Evolutionary conservation across 2,797 vertebrate species (phyloP), one percentile per base, ranked within the genome.

Genomic region (Cynopterus sphinx): DNA sequence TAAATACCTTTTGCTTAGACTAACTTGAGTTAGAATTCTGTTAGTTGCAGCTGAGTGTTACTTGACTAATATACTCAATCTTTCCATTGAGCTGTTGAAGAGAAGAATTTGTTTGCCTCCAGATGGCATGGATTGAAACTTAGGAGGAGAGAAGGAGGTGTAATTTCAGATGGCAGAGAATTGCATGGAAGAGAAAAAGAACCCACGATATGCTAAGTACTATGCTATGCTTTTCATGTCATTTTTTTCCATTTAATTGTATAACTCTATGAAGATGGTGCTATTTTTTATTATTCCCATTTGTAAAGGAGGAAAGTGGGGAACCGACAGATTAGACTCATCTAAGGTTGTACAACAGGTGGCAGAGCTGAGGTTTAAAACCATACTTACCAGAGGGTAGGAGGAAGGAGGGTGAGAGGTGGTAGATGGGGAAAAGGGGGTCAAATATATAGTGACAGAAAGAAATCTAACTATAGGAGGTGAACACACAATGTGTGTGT

Each of bases 11-110:
- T 85, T 71, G 26, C 74, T 84, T 59, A 65, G 78, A 82, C 39
- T 49, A 15, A 33, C 53, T 61, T 90, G 75, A 95, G n/a, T 55
- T 43, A 77, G 26, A 9, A 91, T 96, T 91, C 65, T 90, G 17
- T 87, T 75, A n/a, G 39, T 83, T 89, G 16, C 79, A 88, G 49
- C 17, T 93, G 61, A 92, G 21, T 68, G 31, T 33, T 87, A 36
- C n/a, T 71, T 75, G 43, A 85, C 49, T 59, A 41, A 70, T 24
- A 51, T 0, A 16, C 17, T 24, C 17, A 71, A 3, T n/a, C 6
- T 59, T 97, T 85, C 39, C 9, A 70, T 65, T 82, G 86, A 28
- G 57, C 0, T 43, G 28, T 41, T 81, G 24, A 9, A 33, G 8
- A 77, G 43, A 93, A 51, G 65, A 81, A 19, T 31, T 84, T 67